Base-by-base conservation (phyloP, 2,888 invertebrate species). In the Aelia acuminata region DNA sequence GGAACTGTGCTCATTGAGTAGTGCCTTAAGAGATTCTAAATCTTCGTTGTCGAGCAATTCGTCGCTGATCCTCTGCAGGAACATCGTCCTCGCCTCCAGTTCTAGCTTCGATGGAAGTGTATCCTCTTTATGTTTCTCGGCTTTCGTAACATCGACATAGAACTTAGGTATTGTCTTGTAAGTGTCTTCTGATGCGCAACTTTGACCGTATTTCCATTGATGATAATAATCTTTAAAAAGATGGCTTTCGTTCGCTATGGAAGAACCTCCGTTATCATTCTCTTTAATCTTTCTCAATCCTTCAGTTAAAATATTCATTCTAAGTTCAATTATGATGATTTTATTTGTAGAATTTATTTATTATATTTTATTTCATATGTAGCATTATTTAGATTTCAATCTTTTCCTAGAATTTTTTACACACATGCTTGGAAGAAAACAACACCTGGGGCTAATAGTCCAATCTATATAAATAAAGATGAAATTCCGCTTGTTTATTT, bases 11-110 rank as follows among this genome's bases (percentile, higher is more conserved):
- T 96, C 95, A 92, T 98, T 97, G 89, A 98, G 92, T 87, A 97
- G 92, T 75, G 95, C 94, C 97, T 98, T 98, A 0, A 98, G 92
- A 70, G 96, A 95, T 92, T 93, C 96, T 87, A 98, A 92, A 92
- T 98, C 98, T 91, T 96, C 96, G 92, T 97, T 97, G 92, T 97
- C 97, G 43, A 98, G 92, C 49, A 98, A 93, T 91, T 97, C 96
- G 91, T 96, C 94, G 89, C 97, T 97, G 91, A 96, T 95, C 92
- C 96, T 95, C 92, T 98, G 97, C 84, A 98, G 92, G 92, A 98
- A 97, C 89, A 97, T 94, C 3, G 97, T 97, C 91, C 98, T 94
- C 0, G 98, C 96, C 92, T 98, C 98, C 92, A 98, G 98, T 88
- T 97, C 94, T 70, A 98, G 92, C 92, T 97, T 97, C 91, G 96